Conservation (phyloP, 2,797 vertebrate genomes). For the Pitangus sulphuratus region DNA sequence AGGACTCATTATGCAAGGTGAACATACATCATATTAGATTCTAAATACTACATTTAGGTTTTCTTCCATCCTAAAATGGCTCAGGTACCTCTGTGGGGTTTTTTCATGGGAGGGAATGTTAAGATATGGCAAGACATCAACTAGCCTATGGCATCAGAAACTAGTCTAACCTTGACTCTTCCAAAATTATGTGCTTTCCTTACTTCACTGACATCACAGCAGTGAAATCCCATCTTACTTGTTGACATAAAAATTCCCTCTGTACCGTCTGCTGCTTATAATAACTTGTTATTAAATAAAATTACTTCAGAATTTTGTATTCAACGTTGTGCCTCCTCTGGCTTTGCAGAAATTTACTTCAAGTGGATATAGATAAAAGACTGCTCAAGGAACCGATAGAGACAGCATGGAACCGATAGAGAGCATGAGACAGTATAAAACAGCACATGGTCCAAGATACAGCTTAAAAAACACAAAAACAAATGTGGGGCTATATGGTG, state of each 20-base stretch:
- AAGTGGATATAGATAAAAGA: background rate
- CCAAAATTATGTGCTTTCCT: background rate
- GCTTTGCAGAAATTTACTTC: background rate
- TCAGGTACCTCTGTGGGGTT: background rate
- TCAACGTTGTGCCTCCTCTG: background rate
- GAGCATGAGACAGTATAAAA: background rate
- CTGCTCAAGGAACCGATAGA: background rate
- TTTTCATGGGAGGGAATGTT: background rate
- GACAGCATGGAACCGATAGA: background rate
- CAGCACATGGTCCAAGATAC: background rate
- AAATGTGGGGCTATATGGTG: background rate
- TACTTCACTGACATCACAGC: background rate
- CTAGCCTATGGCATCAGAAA: background rate
- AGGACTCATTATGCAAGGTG: background rate
- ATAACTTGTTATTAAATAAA: background rate
- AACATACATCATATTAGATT: background rate
- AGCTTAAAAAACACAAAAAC: background rate
- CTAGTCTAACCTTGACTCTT: background rate
- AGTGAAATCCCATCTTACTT: background rate
- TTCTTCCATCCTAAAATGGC: background rate
- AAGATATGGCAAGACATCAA: background rate
- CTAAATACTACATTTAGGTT: background rate
- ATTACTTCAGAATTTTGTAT: background rate
- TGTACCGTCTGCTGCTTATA: background rate
- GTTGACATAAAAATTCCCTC: background rate